Base-by-base conservation (phyloP, 2,113 vertebrate genomes). In the Lucifuga dentata region DNA sequence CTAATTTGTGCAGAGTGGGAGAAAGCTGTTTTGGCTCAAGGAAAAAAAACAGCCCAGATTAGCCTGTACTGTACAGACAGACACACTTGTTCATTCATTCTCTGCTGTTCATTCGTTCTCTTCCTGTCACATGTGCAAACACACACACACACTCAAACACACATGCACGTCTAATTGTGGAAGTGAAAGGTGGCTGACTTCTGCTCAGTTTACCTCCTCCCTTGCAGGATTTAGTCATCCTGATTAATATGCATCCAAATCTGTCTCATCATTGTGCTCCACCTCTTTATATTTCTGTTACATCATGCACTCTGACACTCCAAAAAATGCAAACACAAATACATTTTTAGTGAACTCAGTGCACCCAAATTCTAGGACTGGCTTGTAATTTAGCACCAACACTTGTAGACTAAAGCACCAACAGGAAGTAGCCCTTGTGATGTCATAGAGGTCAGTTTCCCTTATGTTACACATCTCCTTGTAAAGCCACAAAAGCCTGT, bases 1-100 rank as follows among this genome's bases (percentile, higher is more conserved):
- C 83, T 91, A 90, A 91, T 91, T 91, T 91, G 89, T 91, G 89
- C 86, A 86, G 86, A 91, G 88, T 88, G 81, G 88, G 80, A 88
- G 86, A 90, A 87, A 88, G 88, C 83, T 79, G 81, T 87, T 91
- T 88, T 88, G 89, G 84, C 83, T 86, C 48, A 23, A 55, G 58
- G 67, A 85, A 59, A 78, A 81, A 75, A 78, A n/a, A n/a, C n/a
- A 78, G 71, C 80, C 46, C 38, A 73, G 82, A 87, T 91, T 90
- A 87, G 76, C 68, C 56, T 73, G 21, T 56, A 50, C 17, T 21
- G 61, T 21, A 19, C 24, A 11, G 2, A 10, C 46, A 59, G 43
- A 32, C 35, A 66, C 58, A 71, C 55, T 40, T 5, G 65, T 65
- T 49, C 61, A 63, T 58, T 68, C 68, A 52, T 68, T 40, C 29